Percentiles rank a stretch among this genome's conserved stretches.
phyloP scores from a whole-genome alignment of 2,888 invertebrate genomes.

The Synanthedon formicaeformis region DNA sequence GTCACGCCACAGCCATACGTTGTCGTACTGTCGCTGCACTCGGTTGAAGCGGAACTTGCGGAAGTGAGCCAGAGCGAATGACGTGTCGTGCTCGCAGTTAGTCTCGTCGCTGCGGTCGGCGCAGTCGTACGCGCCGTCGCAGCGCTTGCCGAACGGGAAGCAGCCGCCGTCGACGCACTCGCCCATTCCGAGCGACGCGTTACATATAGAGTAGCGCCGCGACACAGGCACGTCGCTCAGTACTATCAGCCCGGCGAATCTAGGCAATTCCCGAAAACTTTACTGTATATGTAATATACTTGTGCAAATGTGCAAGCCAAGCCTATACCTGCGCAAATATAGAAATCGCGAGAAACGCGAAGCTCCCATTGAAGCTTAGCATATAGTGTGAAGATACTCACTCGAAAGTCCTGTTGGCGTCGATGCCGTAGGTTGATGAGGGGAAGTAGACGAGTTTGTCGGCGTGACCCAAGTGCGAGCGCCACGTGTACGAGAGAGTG shows the following conservation, averaged over 20 bases:
- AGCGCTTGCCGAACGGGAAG: conserved; percentile 79
- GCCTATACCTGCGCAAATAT: too few species aligned
- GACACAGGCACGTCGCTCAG: conserved; percentile 90
- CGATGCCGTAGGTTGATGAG: conserved; percentile 90
- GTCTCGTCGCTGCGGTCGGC: conserved; percentile 88
- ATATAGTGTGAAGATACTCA: conserved; percentile 39
- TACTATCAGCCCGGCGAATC: conserved; percentile 83
- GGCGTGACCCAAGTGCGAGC: conserved; percentile 86
- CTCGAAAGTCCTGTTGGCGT: conserved; percentile 94
- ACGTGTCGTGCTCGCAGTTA: conserved; percentile 75
- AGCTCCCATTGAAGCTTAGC: background rate
- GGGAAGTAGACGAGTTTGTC: conserved; percentile 90
- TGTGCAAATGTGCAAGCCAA: too few species aligned
- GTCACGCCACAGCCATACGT: conserved; percentile 96
- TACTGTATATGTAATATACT: background rate
- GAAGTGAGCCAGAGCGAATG: conserved; percentile 78
- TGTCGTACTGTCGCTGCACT: conserved; percentile 91
- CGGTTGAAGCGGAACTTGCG: conserved; percentile 89
- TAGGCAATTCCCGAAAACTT: background rate
- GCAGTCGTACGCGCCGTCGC: conserved; percentile 84
- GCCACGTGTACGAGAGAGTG: conserved; percentile 85
- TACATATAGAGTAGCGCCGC: conserved; percentile 76
- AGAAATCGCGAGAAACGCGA: too few species aligned
- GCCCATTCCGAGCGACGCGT: conserved; percentile 76
- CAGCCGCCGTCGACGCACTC: conserved; percentile 89